A percentile compares a stretch with the other conserved stretches of the same genome.
Evolutionary conservation across 2,113 vertebrate species (phyloP).

Genomic region (Mus musculus): GRCm39 chr12:51139001-51139500

Average conservation of each 20-base stretch:
- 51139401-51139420: slow-evolving; percentile 26
- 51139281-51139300: background rate
- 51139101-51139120: background rate
- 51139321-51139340: background rate
- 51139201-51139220: background rate
- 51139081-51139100: background rate
- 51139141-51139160: background rate
- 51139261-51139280: background rate
- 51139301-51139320: background rate
- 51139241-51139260: background rate
- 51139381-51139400: background rate
- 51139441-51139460: slow-evolving; percentile 17
- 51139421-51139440: background rate
- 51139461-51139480: slow-evolving; percentile 4
- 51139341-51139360: background rate
- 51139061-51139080: slow-evolving; percentile 39
- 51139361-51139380: background rate
- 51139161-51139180: background rate
- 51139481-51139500: background rate
- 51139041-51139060: background rate
- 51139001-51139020: background rate
- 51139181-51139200: background rate
- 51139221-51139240: background rate
- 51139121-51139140: background rate
- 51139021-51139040: background rate